Conservation (phyloP, 2,888 invertebrate genomes). For the Lasioglossum villosulum region DNA sequence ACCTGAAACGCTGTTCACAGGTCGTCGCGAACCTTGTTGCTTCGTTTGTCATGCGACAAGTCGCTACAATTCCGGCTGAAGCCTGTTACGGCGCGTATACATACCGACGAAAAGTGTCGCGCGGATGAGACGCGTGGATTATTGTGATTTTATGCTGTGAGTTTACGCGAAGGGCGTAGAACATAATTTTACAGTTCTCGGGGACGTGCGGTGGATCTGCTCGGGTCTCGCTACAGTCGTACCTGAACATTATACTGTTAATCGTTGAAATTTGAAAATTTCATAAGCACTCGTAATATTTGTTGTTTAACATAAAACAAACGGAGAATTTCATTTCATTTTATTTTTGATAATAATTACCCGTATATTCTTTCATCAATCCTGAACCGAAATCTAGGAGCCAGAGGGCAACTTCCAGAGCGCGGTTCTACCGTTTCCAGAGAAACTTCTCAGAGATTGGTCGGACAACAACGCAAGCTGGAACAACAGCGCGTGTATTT, state of each 20-base stretch:
- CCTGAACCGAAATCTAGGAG: not conserved
- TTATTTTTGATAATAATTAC: not conserved
- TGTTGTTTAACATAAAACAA: not conserved
- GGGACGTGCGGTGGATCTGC: not conserved
- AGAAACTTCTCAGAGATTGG: not conserved
- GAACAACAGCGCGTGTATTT: not conserved
- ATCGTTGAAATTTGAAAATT: not conserved
- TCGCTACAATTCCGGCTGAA: not conserved
- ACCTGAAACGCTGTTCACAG: not conserved
- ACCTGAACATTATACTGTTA: not conserved
- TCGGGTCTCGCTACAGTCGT: not conserved
- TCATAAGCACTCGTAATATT: not conserved
- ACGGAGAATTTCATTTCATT: no score
- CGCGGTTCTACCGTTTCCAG: not conserved
- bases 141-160: not conserved
- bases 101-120: not conserved
- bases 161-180: not conserved
- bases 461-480: not conserved
- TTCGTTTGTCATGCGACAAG: slow-evolving; percentile 18
- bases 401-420: not conserved
- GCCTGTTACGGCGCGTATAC: not conserved
- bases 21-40: not conserved
- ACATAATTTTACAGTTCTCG: not conserved
- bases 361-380: not conserved
- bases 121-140: not conserved